Conservation (phyloP, 2,113 vertebrate genomes). For the Oreamnos americanus region DNA sequence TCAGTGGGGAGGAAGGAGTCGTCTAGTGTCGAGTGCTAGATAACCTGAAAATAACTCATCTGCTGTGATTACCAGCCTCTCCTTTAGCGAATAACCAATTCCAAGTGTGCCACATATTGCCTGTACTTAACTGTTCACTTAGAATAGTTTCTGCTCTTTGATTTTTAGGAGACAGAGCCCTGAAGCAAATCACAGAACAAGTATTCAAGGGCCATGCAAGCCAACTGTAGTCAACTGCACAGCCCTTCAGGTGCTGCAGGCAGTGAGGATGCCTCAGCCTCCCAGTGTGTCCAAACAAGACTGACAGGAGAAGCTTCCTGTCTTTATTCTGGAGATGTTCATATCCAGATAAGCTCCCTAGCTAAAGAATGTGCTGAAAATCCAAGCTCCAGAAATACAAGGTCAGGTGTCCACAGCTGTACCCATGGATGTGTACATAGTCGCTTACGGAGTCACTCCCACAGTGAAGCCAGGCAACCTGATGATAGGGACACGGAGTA, state of each 20-base stretch:
- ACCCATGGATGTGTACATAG: conserved; percentile 79
- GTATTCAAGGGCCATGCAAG: conserved; percentile 86
- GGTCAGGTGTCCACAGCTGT: conserved; percentile 79
- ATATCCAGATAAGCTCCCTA: conserved; percentile 80
- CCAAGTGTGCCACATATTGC: neutral
- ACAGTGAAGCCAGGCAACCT: conserved; percentile 62
- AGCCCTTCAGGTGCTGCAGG: conserved; percentile 73
- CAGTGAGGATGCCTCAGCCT: conserved; percentile 67
- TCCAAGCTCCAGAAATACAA: conserved; percentile 76
- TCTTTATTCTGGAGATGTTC: conserved; percentile 81
- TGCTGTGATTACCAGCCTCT: neutral
- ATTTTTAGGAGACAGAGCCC: conserved; percentile 73
- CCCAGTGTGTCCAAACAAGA: conserved; percentile 79
- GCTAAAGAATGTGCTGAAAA: conserved; percentile 80
- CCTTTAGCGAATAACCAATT: conserved; percentile 9
- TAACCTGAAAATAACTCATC: neutral
- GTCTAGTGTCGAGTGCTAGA: neutral
- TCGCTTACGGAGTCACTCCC: conserved; percentile 73
- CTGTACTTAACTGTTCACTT: neutral
- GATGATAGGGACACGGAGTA: conserved; percentile 76
- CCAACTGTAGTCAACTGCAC: conserved; percentile 79
- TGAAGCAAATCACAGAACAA: conserved; percentile 79
- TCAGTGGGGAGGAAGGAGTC: neutral
- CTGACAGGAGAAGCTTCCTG: conserved; percentile 65
- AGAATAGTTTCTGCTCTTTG: neutral